Conservation (phyloP, 2,797 vertebrate species). For the Pantherophis alleghaniensis region DNA sequence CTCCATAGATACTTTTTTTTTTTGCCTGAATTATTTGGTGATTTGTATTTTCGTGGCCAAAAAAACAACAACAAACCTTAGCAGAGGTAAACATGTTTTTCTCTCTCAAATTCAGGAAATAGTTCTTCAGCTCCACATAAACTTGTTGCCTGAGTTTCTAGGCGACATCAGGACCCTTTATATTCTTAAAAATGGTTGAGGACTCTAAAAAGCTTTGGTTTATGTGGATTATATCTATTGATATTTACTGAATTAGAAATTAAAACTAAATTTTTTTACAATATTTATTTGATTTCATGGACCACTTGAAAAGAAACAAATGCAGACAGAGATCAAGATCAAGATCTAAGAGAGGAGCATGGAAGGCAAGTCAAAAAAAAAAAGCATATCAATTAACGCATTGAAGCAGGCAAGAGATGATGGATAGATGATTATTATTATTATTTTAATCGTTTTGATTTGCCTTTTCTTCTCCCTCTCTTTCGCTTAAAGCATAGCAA, state of each 20-base stretch:
- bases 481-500: no score
- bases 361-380: no score
- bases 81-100: neutral
- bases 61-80: neutral
- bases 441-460: no score
- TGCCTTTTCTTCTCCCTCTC: no score
- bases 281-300: neutral
- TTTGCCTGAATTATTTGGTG: neutral
- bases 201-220: neutral
- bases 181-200: neutral
- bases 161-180: neutral
- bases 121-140: neutral
- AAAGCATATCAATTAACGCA: no score
- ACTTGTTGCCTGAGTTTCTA: neutral
- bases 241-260: neutral
- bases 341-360: no score
- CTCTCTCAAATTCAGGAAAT: neutral
- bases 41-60: neutral
- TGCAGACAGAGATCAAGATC: no score
- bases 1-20: neutral
- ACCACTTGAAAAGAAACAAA: neutral
- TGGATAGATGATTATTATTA: no score
- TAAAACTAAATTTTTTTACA: neutral
- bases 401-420: no score
- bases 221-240: neutral